Evolutionary conservation across 2,113 vertebrate genomes (phyloP).

Genomic region (Hucho hucho): DNA sequence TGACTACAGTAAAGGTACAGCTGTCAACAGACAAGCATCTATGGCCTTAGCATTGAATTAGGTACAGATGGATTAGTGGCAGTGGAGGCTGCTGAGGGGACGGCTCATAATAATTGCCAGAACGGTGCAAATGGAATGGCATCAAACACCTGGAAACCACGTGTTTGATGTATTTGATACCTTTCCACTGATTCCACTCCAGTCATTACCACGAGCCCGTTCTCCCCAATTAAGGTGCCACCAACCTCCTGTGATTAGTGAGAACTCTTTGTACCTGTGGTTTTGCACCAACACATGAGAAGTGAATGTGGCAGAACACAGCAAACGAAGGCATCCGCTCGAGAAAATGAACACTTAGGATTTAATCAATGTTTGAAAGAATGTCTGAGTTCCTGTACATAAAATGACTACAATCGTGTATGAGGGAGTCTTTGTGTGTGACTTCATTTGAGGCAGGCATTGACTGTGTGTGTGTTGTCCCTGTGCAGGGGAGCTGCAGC

Average conservation of each 20-base stretch:
- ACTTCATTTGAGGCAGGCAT: not conserved
- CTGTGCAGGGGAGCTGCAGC: conserved; percentile 84
- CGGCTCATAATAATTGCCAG: no score
- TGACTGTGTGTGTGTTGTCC: conserved; percentile 17
- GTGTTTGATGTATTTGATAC: no score
- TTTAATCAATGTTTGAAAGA: conserved; percentile 5
- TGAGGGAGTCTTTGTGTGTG: not conserved
- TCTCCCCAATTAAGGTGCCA: not conserved
- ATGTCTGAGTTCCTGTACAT: not conserved
- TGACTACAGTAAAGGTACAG: conserved; percentile 94
- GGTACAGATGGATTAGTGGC: no score
- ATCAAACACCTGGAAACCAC: no score
- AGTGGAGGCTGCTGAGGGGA: no score
- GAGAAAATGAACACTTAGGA: conserved; percentile 22
- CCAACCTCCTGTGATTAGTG: not conserved
- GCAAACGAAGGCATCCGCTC: not conserved
- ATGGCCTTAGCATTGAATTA: conserved; percentile 7
- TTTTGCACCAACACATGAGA: conserved; percentile 33
- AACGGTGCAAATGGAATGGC: no score
- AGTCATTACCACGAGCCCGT: no score
- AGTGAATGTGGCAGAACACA: conserved; percentile 16
- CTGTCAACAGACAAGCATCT: not conserved
- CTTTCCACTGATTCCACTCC: no score
- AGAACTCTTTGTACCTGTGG: conserved; percentile 52
- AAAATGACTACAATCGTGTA: not conserved